These are phyloP conservation scores for Mormyrops attenuatus DNA, from an alignment of 2,797 vertebrate species.

Conservation along the genomic window DNA sequence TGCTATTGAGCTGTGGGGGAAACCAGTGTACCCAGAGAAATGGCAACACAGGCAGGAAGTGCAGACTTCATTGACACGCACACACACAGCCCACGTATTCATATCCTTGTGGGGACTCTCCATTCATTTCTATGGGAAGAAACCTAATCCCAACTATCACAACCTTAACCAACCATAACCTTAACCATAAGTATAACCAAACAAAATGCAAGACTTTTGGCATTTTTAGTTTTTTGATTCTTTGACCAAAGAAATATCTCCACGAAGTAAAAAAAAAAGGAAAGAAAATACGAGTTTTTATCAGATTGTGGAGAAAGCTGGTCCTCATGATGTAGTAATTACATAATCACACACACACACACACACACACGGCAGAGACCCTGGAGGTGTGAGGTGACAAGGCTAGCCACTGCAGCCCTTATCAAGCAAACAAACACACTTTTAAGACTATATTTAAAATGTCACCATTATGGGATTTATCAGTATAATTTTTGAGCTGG, in stretches of 20 bases:
- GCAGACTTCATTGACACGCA: neutral
- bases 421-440: neutral
- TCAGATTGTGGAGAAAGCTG: neutral
- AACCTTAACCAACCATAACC: neutral
- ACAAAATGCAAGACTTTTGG: neutral
- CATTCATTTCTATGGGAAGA: neutral
- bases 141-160: neutral
- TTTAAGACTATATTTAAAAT: neutral
- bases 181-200: neutral
- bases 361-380: neutral
- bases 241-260: neutral
- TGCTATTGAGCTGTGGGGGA: neutral
- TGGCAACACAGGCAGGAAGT: neutral
- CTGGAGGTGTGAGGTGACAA: neutral
- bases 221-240: neutral
- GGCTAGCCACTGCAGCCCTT: neutral
- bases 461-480: neutral
- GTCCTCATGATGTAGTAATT: neutral
- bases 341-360: neutral
- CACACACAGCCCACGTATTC: neutral
- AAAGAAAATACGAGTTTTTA: neutral
- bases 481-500: neutral
- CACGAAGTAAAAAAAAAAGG: neutral
- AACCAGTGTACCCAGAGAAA: neutral
- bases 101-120: neutral